Evolutionary conservation across 1,140 invertebrate genomes (phyloP), one percentile per base, ranked within the genome.

Genomic region (Dolichoris vasculosae): DNA sequence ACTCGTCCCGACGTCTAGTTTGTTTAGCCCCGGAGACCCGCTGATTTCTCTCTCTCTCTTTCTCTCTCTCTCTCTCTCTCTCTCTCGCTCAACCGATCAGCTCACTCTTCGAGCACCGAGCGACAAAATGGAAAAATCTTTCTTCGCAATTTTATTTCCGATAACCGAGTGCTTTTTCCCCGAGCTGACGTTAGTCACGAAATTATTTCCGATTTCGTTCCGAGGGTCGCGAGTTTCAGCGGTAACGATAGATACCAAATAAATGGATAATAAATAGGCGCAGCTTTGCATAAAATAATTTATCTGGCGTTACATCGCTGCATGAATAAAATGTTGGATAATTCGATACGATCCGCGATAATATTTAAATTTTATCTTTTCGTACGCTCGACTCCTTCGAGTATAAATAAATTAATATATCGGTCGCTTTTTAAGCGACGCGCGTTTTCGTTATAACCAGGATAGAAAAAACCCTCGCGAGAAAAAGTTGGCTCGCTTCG

Each of bases 1-100:
- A 32, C 73, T 40, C 80, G 26, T 40, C 48, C 63, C 48, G 46
- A 20, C 71, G 35, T 76, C 35, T 76, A 40, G 82, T 83, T 75
- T 63, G 35, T 59, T 48, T 20, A 55, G 0, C 15, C 46, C 23
- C 55, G 51, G 63, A 38, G 0, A 11, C 78, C 30, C 77, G 59
- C 20, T 26, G 32, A 26, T 6, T 64, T n/a, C 6, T 59, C 48
- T 26, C 40, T 17, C 38, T 43, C 26, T 69, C 35, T 32, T 30
- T 9, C 15, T 64, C 2, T 2, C 26, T 64, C 23, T 15, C 6
- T 59, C 48, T 26, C 40, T 17, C 38, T 43, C 26, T 69, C 35
- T 32, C 13, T 9, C 15, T 64, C 2, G 3, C 26, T 64, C 23
- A 30, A 9, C 55, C 26, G 55, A 26, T 26, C 55, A 20, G 23